These are phyloP conservation scores for Apodemia hepburni DNA, from an alignment of 2,888 invertebrate species.

Conservation along the genomic window DNA sequence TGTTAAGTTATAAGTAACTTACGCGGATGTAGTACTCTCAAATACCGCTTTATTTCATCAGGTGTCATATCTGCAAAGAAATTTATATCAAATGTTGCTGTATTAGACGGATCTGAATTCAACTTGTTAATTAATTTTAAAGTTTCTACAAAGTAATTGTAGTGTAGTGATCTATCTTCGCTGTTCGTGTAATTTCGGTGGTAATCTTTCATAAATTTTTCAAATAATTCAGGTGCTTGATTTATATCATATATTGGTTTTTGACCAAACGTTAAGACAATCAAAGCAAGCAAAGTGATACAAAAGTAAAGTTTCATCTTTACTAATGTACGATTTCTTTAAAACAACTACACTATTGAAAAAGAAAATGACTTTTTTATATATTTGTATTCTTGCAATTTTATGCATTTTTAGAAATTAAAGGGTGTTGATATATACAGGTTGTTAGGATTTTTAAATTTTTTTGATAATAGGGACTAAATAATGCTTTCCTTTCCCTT, in stretches of 20 bases:
- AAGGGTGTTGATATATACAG: too few relatives aligned
- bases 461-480: too few relatives aligned
- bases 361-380: too few relatives aligned
- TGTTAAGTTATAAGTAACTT: not conserved
- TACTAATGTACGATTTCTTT: not conserved
- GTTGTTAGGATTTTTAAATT: too few relatives aligned
- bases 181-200: not conserved
- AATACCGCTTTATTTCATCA: not conserved
- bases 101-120: not conserved
- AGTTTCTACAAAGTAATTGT: not conserved
- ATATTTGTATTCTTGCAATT: too few relatives aligned
- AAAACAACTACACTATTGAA: too few relatives aligned
- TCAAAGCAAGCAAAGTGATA: slow-evolving; percentile 10
- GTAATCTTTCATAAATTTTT: not conserved
- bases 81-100: not conserved
- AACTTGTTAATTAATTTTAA: not conserved
- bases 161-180: not conserved
- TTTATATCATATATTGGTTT: not conserved
- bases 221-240: not conserved
- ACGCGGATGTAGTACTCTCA: not conserved
- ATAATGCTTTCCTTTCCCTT: too few relatives aligned
- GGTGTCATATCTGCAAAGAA: not conserved
- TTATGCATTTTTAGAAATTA: too few relatives aligned
- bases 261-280: not conserved
- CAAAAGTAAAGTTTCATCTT: slow-evolving; percentile 20